These are phyloP conservation scores for Entelurus aequoreus DNA, from an alignment of 2,113 vertebrate genomes.

Conservation along the genomic window DNA sequence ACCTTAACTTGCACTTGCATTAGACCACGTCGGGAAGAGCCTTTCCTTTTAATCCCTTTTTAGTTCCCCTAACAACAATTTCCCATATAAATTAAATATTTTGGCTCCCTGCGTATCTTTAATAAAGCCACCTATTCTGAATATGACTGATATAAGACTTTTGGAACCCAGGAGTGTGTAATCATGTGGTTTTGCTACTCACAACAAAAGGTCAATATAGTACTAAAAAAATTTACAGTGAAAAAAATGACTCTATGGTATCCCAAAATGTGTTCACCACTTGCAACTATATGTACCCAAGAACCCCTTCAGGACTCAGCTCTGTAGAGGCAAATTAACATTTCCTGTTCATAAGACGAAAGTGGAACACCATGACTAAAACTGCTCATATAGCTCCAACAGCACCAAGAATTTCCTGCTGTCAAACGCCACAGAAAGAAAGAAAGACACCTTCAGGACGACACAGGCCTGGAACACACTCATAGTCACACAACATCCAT, in stretches of 20 bases:
- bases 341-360: slow-evolving; percentile 71
- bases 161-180: not conserved
- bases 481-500: not conserved
- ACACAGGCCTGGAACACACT: not conserved
- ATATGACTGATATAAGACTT: slow-evolving; percentile 7
- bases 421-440: slow-evolving; percentile 14
- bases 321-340: slow-evolving; percentile 50
- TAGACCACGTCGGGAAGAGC: slow-evolving; percentile 19
- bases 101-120: slow-evolving; percentile 22
- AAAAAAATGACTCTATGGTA: not conserved
- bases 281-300: slow-evolving; percentile 24
- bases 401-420: slow-evolving; percentile 17
- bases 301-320: slow-evolving; percentile 41
- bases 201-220: not conserved
- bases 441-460: not conserved
- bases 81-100: slow-evolving; percentile 10
- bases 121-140: slow-evolving; percentile 30
- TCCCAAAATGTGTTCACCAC: slow-evolving; percentile 1
- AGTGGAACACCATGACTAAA: slow-evolving; percentile 31
- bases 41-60: slow-evolving; percentile 28
- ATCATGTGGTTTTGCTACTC: not conserved
- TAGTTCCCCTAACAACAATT: slow-evolving; percentile 25
- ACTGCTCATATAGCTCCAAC: slow-evolving; percentile 46
- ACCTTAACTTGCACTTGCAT: slow-evolving; percentile 18
- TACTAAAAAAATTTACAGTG: not conserved